phyloP scores from a whole-genome alignment of 2,888 invertebrate species.

The Trichogramma dendrolimi region DNA sequence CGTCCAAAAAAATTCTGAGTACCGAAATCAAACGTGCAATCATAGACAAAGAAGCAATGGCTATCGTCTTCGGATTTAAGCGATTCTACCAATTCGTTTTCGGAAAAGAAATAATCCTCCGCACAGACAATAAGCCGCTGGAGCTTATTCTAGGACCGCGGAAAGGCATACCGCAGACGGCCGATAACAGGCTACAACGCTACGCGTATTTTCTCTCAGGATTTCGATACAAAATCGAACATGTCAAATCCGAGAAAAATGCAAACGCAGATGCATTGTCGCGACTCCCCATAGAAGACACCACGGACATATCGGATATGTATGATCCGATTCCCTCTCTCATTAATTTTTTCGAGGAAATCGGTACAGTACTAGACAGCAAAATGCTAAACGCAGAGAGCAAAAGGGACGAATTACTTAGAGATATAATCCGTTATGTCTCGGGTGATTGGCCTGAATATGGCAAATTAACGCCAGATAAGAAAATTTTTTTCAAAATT shows the following conservation, averaged over 20 bases:
- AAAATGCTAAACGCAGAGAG: slow-evolving; percentile 17
- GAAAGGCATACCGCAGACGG: slow-evolving; percentile 31
- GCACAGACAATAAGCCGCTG: slow-evolving; percentile 45
- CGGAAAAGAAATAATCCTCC: slow-evolving; percentile 31
- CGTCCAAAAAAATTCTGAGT: slow-evolving; percentile 17
- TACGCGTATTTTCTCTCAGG: slow-evolving; percentile 33
- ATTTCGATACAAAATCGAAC: slow-evolving; percentile 17
- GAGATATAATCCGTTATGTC: background rate
- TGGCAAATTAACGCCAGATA: background rate
- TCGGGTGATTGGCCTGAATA: background rate
- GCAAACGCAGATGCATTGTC: slow-evolving; percentile 21
- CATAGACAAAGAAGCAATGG: slow-evolving; percentile 29
- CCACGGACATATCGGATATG: background rate
- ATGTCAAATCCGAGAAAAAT: slow-evolving; percentile 14
- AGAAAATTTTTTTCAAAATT: slow-evolving; percentile 1
- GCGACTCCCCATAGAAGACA: slow-evolving; percentile 15
- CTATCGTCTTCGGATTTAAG: slow-evolving; percentile 3
- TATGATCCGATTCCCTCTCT: slow-evolving; percentile 5
- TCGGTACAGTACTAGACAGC: background rate
- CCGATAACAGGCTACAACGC: slow-evolving; percentile 34
- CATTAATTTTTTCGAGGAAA: slow-evolving; percentile 23
- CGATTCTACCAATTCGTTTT: slow-evolving; percentile 20
- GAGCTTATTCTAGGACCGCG: slow-evolving; percentile 34
- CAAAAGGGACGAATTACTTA: background rate
- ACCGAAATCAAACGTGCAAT: slow-evolving; percentile 23